Base-by-base conservation (phyloP, 1,140 invertebrate genomes). In the Bemisia tabaci region DNA sequence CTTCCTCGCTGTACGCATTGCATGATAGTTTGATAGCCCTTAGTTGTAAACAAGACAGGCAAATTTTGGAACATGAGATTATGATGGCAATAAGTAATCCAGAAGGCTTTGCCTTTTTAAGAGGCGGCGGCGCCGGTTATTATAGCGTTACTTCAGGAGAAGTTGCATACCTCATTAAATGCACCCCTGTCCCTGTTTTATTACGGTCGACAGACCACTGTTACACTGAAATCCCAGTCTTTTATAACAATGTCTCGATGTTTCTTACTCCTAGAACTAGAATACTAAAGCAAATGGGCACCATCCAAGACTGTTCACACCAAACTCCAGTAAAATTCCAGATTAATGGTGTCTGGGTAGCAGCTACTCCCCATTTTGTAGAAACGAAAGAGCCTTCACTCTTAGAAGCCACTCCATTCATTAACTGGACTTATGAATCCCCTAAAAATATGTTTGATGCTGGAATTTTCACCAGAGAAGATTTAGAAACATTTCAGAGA, bases 11-110 rank as follows among this genome's bases (percentile, higher is more conserved):
- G 0, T 27, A 25, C 1, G 21, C 21, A 1, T 1, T 65, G 1
- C 23, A 65, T 1, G 0, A 59, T 26, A 26, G 21, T 12, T 0
- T 60, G 2, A 22, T 12, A 0, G 9, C 2, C 1, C 23, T 27
- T 60, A 24, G 60, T 23, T 65, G 64, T n/a, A 60, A 60, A 1
- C 1, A 60, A 22, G 65, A 66, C 21, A 27, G 59, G n/a, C n/a
- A 66, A 33, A 2, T 66, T 9, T 33, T 66, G 24, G 21, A 22
- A 39, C 65, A 66, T 21, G 33, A 66, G 21, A 12, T 66, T 22
- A 17, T 22, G 12, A 21, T 62, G 24, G 65, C 60, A 1, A 26
- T 22, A 0, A 27, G 27, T 12, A 59, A 23, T n/a, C 0, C 27
- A 2, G 21, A 17, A 17, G 59, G 33, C 60, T 66, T 62, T 48